A percentile compares a stretch with the other conserved stretches of the same genome.
These are phyloP conservation scores for Lepeophtheirus salmonis DNA, from an alignment of 1,140 invertebrate species.

Conservation along the genomic window DNA sequence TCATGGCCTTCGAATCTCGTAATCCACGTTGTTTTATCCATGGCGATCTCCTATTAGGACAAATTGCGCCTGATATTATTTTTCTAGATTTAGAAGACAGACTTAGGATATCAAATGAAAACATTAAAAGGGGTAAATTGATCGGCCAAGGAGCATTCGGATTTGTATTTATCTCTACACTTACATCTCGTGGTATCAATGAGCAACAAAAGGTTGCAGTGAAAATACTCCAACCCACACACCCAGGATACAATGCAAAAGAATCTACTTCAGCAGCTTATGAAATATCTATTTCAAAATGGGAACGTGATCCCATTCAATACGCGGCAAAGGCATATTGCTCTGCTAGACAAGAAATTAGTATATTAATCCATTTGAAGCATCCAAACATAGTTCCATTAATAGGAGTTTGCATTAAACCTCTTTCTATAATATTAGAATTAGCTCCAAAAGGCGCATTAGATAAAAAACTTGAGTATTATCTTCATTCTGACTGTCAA, in stretches of 20 bases:
- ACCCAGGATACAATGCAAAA: conserved; percentile 55
- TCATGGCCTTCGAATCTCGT: conserved; percentile 53
- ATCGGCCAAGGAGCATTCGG: conserved; percentile 93
- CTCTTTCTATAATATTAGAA: conserved; percentile 72
- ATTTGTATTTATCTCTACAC: conserved; percentile 71
- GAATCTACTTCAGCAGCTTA: conserved; percentile 53
- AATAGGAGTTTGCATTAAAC: conserved; percentile 64
- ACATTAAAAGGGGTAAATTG: conserved; percentile 52
- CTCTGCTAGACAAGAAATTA: conserved; percentile 78
- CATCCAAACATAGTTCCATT: conserved; percentile 83
- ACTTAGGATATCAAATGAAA: conserved; percentile 53
- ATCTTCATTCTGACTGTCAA: conserved; percentile 56
- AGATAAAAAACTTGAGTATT: conserved; percentile 56
- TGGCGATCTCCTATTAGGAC: conserved; percentile 44
- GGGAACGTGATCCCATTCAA: conserved; percentile 71
- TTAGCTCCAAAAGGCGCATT: conserved; percentile 79
- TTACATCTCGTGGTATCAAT: conserved; percentile 37
- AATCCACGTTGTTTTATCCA: conserved; percentile 50
- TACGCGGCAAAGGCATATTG: conserved; percentile 86
- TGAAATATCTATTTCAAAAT: conserved; percentile 64
- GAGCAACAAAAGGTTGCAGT: conserved; percentile 55
- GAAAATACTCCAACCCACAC: conserved; percentile 84
- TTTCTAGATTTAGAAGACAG: conserved; percentile 69
- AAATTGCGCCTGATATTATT: conserved; percentile 64
- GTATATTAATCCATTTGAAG: conserved; percentile 59